Percentiles rank a stretch among this genome's conserved stretches.
Evolutionary conservation across 2,888 invertebrate genomes (phyloP).

Genomic region (Eupithecia dodoneata): DNA sequence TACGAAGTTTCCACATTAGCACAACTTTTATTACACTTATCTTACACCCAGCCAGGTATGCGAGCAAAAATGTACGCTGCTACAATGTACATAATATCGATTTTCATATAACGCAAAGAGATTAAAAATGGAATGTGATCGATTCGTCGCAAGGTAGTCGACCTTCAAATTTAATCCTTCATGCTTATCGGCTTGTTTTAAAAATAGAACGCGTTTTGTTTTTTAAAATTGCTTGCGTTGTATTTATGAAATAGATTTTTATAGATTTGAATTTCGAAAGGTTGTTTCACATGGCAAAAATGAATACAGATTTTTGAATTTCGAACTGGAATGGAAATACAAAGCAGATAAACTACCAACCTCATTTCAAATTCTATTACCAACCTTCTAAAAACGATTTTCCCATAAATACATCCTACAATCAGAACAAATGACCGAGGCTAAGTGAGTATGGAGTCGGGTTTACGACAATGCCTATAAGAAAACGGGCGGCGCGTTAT

Average conservation of each 20-base stretch:
- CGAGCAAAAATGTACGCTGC: constrained; percentile 66
- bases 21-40: constrained; percentile 82
- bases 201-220: not conserved
- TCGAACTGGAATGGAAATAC: not conserved
- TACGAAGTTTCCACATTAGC: constrained; percentile 81
- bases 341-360: not conserved
- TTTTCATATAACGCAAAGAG: constrained; percentile 14
- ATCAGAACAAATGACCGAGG: constrained; percentile 79
- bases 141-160: not conserved
- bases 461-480: constrained; percentile 71
- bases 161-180: not conserved
- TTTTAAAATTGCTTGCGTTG: not conserved
- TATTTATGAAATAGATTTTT: not conserved
- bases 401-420: constrained; percentile 42
- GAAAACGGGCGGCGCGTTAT: constrained; percentile 81
- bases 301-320: not conserved
- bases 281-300: not conserved
- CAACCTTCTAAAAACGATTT: constrained; percentile 24
- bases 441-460: constrained; percentile 59
- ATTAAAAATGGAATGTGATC: constrained; percentile 1
- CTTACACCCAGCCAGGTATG: constrained; percentile 67
- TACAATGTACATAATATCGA: constrained; percentile 40
- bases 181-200: not conserved
- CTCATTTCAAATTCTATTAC: constrained; percentile 38
- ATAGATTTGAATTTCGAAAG: not conserved